phyloP scores from a whole-genome alignment of 2,113 vertebrate species.

The Callorhinus ursinus region DNA sequence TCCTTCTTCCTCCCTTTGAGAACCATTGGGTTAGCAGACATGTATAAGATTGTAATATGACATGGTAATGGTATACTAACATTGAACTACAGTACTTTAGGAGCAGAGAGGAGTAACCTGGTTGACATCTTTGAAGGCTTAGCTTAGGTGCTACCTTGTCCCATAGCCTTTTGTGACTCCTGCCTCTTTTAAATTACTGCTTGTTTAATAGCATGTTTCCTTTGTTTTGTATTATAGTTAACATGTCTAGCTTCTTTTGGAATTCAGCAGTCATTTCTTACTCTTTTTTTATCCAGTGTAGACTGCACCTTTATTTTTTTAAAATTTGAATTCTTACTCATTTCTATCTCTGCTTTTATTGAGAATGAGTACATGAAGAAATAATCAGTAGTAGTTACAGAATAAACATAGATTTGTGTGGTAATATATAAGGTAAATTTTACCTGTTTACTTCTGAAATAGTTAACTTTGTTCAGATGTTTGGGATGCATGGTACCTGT shows the following conservation, averaged over 20 bases:
- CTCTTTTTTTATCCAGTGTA: background rate
- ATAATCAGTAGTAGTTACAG: background rate
- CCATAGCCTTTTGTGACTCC: background rate
- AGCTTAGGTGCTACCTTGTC: background rate
- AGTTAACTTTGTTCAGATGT: background rate
- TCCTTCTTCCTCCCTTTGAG: background rate
- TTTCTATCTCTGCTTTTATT: background rate
- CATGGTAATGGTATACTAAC: background rate
- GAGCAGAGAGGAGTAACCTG: background rate
- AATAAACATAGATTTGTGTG: background rate
- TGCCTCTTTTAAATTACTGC: background rate
- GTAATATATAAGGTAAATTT: background rate
- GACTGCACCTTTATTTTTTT: background rate
- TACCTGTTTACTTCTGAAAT: conserved; percentile 23
- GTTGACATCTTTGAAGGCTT: background rate
- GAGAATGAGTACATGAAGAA: background rate
- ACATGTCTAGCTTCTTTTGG: background rate
- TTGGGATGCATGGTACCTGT: background rate
- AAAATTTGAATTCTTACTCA: background rate
- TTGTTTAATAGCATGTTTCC: background rate
- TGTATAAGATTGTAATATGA: background rate
- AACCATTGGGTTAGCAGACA: background rate
- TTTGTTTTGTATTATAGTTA: background rate
- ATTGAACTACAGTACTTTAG: background rate
- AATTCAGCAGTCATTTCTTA: conserved; percentile 7